A percentile compares a stretch with the other conserved stretches of the same genome.
These are phyloP conservation scores for Pandemis corylana DNA, from an alignment of 2,888 invertebrate genomes.

Conservation along the genomic window DNA sequence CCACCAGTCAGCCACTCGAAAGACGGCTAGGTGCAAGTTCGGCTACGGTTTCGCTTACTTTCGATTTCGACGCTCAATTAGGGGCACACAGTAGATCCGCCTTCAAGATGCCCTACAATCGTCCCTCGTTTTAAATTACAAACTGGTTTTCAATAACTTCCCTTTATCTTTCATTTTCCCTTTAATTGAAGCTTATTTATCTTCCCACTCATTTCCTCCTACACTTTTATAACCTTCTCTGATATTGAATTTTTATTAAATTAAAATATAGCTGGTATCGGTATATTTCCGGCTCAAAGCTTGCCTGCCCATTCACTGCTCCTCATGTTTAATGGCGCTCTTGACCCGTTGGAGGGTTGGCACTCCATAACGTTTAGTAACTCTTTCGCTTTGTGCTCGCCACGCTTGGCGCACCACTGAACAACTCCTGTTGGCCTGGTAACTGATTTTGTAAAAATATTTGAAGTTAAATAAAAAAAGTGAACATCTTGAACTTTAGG, in stretches of 20 bases:
- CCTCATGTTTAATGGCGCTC: slow-evolving; percentile 38
- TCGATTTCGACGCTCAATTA: too few species aligned
- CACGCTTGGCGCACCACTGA: slow-evolving; percentile 7
- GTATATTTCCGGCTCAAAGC: not conserved
- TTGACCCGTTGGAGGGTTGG: slow-evolving; percentile 25
- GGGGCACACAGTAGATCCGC: too few species aligned
- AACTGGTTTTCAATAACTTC: not conserved
- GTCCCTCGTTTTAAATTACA: not conserved
- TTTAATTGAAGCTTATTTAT: not conserved
- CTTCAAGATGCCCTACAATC: too few species aligned
- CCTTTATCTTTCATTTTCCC: not conserved
- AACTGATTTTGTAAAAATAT: slow-evolving; percentile 2
- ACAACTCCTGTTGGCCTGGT: slow-evolving; percentile 18
- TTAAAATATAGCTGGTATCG: slow-evolving; percentile 7
- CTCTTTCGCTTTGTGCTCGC: slow-evolving; percentile 37
- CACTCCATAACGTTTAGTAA: slow-evolving; percentile 38
- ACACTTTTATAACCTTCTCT: not conserved
- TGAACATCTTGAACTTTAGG: too few species aligned
- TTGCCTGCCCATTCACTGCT: slow-evolving; percentile 6
- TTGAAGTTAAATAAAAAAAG: not conserved
- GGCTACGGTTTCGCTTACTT: too few species aligned
- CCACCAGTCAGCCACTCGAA: too few species aligned
- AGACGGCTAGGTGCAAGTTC: too few species aligned
- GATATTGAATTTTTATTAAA: not conserved
- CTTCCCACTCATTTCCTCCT: not conserved